These are phyloP conservation scores for Patella depressa DNA, from an alignment of 2,888 invertebrate species.

Conservation along the genomic window DNA sequence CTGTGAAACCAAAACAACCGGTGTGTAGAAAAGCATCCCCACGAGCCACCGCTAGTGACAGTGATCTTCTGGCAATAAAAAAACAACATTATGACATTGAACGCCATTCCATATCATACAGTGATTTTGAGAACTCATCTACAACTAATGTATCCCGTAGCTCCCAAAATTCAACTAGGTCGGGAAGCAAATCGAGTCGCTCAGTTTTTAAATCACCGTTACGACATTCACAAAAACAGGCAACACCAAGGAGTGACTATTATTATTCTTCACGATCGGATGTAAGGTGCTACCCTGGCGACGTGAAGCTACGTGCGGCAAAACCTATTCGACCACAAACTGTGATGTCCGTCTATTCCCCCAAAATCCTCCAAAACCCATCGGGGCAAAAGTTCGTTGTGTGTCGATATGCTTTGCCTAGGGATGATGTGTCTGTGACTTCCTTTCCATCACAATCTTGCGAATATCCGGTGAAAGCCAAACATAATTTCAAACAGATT, in stretches of 20 bases:
- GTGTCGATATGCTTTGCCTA: background rate
- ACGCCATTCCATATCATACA: background rate
- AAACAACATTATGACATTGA: background rate
- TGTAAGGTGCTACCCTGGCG: background rate
- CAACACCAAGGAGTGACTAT: background rate
- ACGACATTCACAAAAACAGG: background rate
- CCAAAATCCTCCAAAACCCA: background rate
- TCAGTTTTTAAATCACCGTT: background rate
- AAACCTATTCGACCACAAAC: background rate
- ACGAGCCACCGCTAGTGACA: background rate
- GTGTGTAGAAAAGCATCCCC: background rate
- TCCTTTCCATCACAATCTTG: background rate
- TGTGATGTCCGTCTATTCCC: background rate
- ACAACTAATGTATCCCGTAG: background rate
- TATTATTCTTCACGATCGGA: background rate
- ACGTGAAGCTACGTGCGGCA: background rate
- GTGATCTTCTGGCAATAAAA: background rate
- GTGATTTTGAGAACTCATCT: background rate
- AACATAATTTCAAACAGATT: background rate
- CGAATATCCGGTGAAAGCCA: background rate
- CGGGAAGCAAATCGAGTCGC: background rate
- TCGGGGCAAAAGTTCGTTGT: background rate
- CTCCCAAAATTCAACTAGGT: background rate
- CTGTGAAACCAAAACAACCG: background rate
- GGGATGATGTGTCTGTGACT: background rate